Evolutionary conservation across 2,113 vertebrate genomes (phyloP).

Genomic region (Edolisoma coerulescens): DNA sequence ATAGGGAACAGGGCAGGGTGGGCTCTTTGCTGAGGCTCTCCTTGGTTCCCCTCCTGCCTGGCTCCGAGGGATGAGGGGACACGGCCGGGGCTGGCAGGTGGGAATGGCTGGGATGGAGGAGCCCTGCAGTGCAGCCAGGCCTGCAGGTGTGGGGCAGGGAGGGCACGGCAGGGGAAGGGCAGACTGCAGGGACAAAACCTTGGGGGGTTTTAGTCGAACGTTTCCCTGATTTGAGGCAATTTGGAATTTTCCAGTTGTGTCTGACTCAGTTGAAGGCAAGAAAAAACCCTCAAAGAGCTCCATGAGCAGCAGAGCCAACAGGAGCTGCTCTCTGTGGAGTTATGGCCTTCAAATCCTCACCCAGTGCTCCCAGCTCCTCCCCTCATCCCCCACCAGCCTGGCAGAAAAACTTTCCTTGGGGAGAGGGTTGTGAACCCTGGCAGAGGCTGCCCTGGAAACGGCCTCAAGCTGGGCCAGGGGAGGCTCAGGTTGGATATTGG

Average conservation of each 20-base stretch:
- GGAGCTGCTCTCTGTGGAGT: background rate
- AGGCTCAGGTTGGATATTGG: background rate
- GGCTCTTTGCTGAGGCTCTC: background rate
- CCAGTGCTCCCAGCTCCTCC: background rate
- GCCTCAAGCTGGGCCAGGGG: background rate
- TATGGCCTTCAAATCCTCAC: background rate
- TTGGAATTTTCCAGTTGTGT: background rate
- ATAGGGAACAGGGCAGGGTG: background rate
- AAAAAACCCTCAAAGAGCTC: background rate
- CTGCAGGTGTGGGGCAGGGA: background rate
- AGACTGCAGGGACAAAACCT: background rate
- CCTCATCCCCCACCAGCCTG: background rate
- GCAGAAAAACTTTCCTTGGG: background rate
- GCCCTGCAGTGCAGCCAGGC: background rate
- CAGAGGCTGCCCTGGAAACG: background rate
- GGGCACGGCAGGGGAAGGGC: background rate
- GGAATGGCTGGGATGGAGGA: background rate
- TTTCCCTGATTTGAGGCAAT: background rate
- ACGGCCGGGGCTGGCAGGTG: background rate
- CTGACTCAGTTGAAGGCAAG: background rate
- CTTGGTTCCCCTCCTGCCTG: background rate
- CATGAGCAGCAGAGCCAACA: background rate
- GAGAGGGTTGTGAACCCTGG: background rate
- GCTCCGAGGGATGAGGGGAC: background rate
- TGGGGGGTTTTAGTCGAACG: background rate